Evolutionary conservation across 2,797 vertebrate genomes (phyloP).

Genomic region (Pipistrellus kuhlii): DNA sequence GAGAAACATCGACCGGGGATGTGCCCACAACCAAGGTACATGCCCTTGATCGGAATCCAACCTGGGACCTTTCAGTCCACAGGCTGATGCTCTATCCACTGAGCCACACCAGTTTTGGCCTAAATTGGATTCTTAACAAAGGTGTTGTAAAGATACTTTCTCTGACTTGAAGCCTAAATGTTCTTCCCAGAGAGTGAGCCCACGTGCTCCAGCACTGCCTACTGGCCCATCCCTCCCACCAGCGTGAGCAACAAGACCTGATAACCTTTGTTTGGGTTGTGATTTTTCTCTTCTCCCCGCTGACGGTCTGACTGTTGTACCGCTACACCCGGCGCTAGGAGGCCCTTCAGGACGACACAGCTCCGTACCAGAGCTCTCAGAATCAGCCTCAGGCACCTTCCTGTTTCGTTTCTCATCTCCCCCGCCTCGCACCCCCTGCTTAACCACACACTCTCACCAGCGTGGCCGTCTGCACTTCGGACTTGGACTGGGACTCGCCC

Average conservation of each 20-base stretch:
- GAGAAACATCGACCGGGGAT: too few species aligned
- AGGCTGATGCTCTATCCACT: too few species aligned
- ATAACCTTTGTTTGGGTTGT: background rate
- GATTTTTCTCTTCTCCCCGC: background rate
- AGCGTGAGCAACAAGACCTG: background rate
- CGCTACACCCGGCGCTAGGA: background rate
- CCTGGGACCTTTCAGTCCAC: too few species aligned
- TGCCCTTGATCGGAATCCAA: too few species aligned
- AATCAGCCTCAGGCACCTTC: background rate
- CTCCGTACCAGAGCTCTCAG: background rate
- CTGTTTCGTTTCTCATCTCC: background rate
- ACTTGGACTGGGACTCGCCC: background rate
- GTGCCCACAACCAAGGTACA: too few species aligned
- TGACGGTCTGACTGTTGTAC: background rate
- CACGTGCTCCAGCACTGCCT: background rate
- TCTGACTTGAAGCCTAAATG: background rate
- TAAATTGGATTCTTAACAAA: background rate
- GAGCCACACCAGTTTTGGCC: too few species aligned
- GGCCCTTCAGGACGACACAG: background rate
- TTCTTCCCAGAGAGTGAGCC: conserved; percentile 16
- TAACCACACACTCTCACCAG: background rate
- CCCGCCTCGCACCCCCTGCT: too few species aligned
- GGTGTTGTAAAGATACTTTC: background rate
- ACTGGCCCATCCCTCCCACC: background rate
- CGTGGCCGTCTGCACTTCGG: background rate